Evolutionary conservation across 2,888 invertebrate species (phyloP).

Genomic region (Eupithecia tripunctaria): DNA sequence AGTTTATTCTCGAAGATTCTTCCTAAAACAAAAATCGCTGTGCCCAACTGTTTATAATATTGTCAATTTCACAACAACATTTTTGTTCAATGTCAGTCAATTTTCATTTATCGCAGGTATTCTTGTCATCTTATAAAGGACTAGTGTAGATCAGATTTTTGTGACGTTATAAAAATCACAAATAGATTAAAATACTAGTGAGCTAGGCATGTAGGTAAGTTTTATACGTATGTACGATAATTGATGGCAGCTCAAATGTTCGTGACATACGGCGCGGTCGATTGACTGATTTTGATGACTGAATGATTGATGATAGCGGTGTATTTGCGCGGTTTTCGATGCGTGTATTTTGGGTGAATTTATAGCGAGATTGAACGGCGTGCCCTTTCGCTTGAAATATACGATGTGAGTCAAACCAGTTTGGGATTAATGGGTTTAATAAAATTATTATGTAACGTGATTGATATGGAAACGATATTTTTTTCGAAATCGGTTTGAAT

Average conservation of each 20-base stretch:
- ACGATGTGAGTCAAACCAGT: constrained; percentile 1
- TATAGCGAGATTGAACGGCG: constrained; percentile 12
- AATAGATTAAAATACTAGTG: background rate
- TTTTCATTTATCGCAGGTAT: background rate
- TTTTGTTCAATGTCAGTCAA: too few relatives aligned
- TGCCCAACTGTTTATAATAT: too few relatives aligned
- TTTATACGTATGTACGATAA: constrained; percentile 27
- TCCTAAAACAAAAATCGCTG: background rate
- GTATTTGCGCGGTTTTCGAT: constrained; percentile 21
- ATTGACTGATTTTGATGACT: constrained; percentile 39
- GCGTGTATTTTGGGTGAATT: constrained; percentile 24
- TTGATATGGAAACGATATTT: background rate
- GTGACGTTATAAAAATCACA: background rate
- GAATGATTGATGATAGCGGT: constrained; percentile 46
- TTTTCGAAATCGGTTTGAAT: background rate
- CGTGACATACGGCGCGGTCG: constrained; percentile 41
- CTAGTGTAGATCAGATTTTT: background rate
- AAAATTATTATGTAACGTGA: background rate
- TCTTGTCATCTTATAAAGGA: background rate
- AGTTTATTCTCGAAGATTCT: background rate
- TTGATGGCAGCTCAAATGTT: constrained; percentile 57
- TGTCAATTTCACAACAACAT: too few relatives aligned
- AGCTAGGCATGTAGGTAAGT: background rate
- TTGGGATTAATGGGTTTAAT: constrained; percentile 1
- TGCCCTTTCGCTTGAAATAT: constrained; percentile 14